These are phyloP conservation scores for Blastomussa wellsi DNA, from an alignment of 92 coral and sea anemone species.

Conservation along the genomic window DNA sequence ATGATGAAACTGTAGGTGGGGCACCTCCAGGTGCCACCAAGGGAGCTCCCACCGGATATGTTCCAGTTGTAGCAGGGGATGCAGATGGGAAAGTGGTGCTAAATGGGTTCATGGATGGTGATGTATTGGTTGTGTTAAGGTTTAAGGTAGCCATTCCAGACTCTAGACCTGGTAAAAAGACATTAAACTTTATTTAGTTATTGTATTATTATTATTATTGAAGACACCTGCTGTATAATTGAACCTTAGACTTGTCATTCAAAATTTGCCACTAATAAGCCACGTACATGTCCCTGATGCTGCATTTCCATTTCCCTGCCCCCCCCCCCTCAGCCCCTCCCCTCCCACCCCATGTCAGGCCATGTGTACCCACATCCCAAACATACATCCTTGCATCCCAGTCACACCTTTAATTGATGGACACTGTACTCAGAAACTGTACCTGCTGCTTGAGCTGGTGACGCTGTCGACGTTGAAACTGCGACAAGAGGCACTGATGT, in stretches of 20 bases:
- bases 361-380: too few relatives aligned
- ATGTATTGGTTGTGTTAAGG: conserved; percentile 69
- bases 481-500: conserved; percentile 57
- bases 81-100: conserved; percentile 56
- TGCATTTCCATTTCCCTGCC: too few relatives aligned
- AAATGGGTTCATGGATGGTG: conserved; percentile 88
- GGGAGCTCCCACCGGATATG: conserved; percentile 43
- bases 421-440: too few relatives aligned
- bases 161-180: conserved; percentile 70
- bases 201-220: too few relatives aligned
- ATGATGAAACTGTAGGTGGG: conserved; percentile 49
- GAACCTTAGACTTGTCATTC: not conserved
- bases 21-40: conserved; percentile 21
- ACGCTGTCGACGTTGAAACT: conserved; percentile 11
- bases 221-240: too few relatives aligned
- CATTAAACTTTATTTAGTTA: not conserved
- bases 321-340: too few relatives aligned
- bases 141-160: conserved; percentile 79
- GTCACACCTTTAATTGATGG: too few relatives aligned
- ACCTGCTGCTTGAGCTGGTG: conserved; percentile 41
- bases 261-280: not conserved
- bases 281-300: too few relatives aligned
- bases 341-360: too few relatives aligned
- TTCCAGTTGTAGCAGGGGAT: conserved; percentile 37
- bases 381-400: too few relatives aligned